Evolutionary conservation across 2,797 vertebrate genomes (phyloP).

Genomic region (Chaetodon trifasciatus): DNA sequence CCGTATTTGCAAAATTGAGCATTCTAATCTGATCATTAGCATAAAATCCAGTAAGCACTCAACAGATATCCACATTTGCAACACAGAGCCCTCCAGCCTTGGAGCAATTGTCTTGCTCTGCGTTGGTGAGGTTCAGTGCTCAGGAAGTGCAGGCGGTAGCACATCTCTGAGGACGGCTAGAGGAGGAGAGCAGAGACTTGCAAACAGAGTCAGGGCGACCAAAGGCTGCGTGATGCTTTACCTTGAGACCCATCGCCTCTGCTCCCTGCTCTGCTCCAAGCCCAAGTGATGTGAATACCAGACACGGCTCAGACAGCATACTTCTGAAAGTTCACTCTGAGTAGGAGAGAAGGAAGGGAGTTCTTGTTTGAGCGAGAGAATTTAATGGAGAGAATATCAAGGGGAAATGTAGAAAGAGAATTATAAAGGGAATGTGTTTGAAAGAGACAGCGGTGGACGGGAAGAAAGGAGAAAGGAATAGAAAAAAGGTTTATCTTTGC

Average conservation of each 20-base stretch:
- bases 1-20: slow-evolving; percentile 3
- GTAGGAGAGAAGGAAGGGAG: slow-evolving; percentile 54
- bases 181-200: slow-evolving; percentile 70
- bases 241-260: slow-evolving; percentile 68
- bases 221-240: slow-evolving; percentile 68
- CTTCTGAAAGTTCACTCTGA: slow-evolving; percentile 64
- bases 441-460: slow-evolving; percentile 57
- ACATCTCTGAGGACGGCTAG: slow-evolving; percentile 55
- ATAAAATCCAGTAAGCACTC: slow-evolving; percentile 8
- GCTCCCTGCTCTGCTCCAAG: slow-evolving; percentile 60
- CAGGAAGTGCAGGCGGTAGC: slow-evolving; percentile 53
- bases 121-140: slow-evolving; percentile 58
- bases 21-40: slow-evolving; percentile 12
- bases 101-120: slow-evolving; percentile 33
- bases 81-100: slow-evolving; percentile 23
- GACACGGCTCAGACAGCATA: slow-evolving; percentile 60
- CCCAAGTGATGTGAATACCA: slow-evolving; percentile 64
- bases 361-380: slow-evolving; percentile 46
- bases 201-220: slow-evolving; percentile 70
- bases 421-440: slow-evolving; percentile 56
- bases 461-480: slow-evolving; percentile 48
- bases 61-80: slow-evolving; percentile 21
- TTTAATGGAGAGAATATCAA: slow-evolving; percentile 66
- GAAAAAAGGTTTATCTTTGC: slow-evolving; percentile 47
- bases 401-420: slow-evolving; percentile 63